phyloP scores from a whole-genome alignment of 1,140 invertebrate species.

The Lamellibrachia luymesi region DNA sequence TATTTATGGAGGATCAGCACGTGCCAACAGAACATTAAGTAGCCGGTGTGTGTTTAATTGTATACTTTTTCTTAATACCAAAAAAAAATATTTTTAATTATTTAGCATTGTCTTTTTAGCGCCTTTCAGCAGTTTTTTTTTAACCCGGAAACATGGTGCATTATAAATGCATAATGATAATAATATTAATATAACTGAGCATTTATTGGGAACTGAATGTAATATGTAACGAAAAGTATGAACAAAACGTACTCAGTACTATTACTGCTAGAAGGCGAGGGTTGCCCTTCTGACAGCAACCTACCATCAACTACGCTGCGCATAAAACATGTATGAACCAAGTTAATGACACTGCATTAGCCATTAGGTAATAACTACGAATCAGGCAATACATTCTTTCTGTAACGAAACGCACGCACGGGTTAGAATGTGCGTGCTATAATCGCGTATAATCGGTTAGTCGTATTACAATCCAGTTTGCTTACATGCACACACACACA shows the following conservation, averaged over 20 bases:
- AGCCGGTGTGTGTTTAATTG: not conserved
- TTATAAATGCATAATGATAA: too few species aligned
- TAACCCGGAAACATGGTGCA: too few species aligned
- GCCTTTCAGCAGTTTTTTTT: too few species aligned
- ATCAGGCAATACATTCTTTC: not conserved
- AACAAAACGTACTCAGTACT: not conserved
- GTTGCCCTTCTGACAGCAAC: not conserved
- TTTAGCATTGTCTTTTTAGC: too few species aligned
- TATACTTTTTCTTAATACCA: not conserved
- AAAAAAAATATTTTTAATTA: too few species aligned
- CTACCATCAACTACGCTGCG: not conserved
- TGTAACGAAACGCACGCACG: not conserved
- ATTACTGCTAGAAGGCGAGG: not conserved
- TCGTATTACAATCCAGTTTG: not conserved
- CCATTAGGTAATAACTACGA: not conserved
- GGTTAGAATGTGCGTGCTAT: not conserved
- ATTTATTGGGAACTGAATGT: not conserved
- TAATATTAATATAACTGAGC: not conserved
- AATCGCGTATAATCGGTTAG: not conserved
- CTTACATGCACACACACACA: too few species aligned
- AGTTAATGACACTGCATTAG: not conserved
- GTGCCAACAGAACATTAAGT: not conserved
- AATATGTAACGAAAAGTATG: not conserved
- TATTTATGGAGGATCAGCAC: not conserved
- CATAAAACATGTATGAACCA: not conserved